Percentiles rank a stretch among this genome's conserved stretches.
phyloP scores from a whole-genome alignment of 2,888 invertebrate species.

The Aquatica leii region DNA sequence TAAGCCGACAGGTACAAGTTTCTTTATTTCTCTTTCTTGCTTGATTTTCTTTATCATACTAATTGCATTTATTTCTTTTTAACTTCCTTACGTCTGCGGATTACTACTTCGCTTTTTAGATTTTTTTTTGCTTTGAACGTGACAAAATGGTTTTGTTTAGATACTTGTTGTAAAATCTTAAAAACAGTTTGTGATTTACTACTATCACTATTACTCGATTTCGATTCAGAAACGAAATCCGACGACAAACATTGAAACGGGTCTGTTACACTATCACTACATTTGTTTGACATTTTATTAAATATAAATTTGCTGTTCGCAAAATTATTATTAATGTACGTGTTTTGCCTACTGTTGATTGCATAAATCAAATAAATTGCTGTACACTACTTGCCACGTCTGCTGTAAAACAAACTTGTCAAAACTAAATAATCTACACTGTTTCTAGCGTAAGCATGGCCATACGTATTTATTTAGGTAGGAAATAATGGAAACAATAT shows the following conservation, averaged over 20 bases:
- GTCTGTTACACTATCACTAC: too few species aligned
- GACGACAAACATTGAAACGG: too few species aligned
- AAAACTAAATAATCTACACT: not conserved
- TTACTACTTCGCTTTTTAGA: not conserved
- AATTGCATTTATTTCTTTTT: not conserved
- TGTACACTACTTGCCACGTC: not conserved
- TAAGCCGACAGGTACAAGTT: not conserved
- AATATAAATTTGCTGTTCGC: not conserved
- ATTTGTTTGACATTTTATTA: not conserved
- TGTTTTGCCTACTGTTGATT: not conserved
- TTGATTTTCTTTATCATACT: not conserved
- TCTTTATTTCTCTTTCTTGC: not conserved
- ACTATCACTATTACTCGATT: too few species aligned
- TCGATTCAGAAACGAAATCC: too few species aligned
- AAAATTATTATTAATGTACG: not conserved
- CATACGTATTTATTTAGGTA: not conserved
- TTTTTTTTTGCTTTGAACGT: not conserved
- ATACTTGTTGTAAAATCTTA: too few species aligned
- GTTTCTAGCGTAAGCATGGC: not conserved
- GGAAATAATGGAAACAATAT: not conserved
- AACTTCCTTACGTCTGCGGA: not conserved
- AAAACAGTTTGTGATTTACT: too few species aligned
- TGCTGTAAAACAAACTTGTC: not conserved
- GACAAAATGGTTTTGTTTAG: not conserved
- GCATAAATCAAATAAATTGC: not conserved